Evolutionary conservation across 2,113 vertebrate species (phyloP).

Genomic region (Manacus vitellinus): DNA sequence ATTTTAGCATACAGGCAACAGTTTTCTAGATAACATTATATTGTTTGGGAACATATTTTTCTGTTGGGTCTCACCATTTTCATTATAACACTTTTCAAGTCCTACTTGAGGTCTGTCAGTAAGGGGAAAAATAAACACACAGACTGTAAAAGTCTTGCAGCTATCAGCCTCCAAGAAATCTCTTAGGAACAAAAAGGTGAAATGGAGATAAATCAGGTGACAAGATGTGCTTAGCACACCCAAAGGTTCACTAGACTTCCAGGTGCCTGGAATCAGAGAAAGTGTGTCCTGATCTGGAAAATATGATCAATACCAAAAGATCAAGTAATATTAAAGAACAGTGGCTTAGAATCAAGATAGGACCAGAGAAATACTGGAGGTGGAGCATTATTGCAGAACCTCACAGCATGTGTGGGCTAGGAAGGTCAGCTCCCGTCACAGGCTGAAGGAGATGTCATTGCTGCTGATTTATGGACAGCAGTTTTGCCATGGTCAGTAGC

Average conservation of each 20-base stretch:
- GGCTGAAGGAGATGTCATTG: neutral
- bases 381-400: neutral
- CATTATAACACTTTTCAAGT: neutral
- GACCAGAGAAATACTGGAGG: neutral
- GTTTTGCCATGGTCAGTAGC: neutral
- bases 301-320: neutral
- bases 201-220: neutral
- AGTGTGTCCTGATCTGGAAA: neutral
- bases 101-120: neutral
- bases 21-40: neutral
- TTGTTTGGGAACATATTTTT: neutral
- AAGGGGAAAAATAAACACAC: neutral
- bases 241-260: neutral
- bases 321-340: no score
- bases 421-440: neutral
- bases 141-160: neutral
- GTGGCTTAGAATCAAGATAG: neutral
- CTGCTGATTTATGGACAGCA: neutral
- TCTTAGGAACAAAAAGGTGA: neutral
- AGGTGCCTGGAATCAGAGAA: neutral
- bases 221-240: neutral
- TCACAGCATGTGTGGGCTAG: neutral
- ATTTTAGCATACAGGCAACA: neutral
- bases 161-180: neutral
- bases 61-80: neutral